Conservation (phyloP, 2,113 vertebrate species). For the Penelope pileata region DNA sequence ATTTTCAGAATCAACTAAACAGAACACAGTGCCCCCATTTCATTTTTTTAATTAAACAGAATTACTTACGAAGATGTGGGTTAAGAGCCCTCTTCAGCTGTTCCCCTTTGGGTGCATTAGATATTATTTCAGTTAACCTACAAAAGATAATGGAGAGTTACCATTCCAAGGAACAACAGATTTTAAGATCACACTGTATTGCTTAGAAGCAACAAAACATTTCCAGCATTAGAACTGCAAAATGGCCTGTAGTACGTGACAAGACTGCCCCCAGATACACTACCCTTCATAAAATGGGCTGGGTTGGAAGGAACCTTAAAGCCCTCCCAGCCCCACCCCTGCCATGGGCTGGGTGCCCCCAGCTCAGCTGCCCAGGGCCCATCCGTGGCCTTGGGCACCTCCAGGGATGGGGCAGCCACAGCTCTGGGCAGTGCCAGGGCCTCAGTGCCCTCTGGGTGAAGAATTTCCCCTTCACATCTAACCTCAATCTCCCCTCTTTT, state of each 20-base stretch:
- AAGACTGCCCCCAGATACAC: not conserved
- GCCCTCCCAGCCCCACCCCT: too few species aligned
- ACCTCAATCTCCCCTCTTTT: too few species aligned
- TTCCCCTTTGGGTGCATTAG: constrained; percentile 83
- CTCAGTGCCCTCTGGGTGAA: too few species aligned
- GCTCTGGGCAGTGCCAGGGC: too few species aligned
- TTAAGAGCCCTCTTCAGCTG: constrained; percentile 92
- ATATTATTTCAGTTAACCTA: constrained; percentile 89
- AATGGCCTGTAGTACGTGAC: rapidly evolving
- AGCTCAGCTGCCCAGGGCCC: too few species aligned
- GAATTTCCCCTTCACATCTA: too few species aligned
- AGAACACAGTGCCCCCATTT: rapidly evolving
- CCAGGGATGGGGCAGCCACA: too few species aligned
- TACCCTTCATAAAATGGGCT: too few species aligned
- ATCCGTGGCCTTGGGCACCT: too few species aligned
- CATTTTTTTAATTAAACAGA: not conserved
- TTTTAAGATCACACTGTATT: rapidly evolving
- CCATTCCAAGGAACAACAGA: not conserved
- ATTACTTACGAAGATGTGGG: constrained; percentile 90
- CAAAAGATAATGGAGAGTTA: not conserved
- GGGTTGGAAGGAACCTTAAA: too few species aligned
- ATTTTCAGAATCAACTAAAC: not conserved
- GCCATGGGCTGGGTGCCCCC: too few species aligned
- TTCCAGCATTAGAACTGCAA: not conserved
- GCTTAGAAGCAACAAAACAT: not conserved